Base-by-base conservation (phyloP, 1,140 invertebrate genomes). In the Varroa destructor region DNA sequence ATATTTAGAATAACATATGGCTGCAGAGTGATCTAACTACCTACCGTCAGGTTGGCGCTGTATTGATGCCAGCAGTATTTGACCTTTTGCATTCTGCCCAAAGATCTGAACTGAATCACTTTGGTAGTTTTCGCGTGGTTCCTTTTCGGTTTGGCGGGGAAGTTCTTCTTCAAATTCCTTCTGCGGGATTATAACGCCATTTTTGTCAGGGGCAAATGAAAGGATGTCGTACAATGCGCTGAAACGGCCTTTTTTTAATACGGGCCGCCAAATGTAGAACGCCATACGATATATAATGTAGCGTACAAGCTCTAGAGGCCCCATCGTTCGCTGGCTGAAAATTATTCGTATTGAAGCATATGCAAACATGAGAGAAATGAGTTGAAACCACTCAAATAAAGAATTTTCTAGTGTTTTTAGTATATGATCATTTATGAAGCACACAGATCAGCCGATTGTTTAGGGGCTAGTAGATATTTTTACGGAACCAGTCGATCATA, bases 31-130 rank as follows among this genome's bases (percentile, higher is more conserved):
- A 25, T 51, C 46, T 5, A 51, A 51, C 46, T 51, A 51, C 46
- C 8, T 8, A 67, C 61, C 61, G 37, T 67, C 46, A 1, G 40
- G 40, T 46, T 43, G 10, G 5, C 61, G 40, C 8, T 67, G 61
- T 40, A 67, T 67, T 12, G 40, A 14, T 2, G 61, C 61, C 10
- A 67, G 61, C 61, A 67, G 14, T 12, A 67, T 40, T 37, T 67
- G 61, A 40, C 61, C 61, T 37, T 67, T 67, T 5, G 40, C 46
- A 40, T 67, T 67, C 8, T 67, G 61, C 1, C 61, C 61, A 46
- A 67, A 67, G 14, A 67, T 67, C 37, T 67, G 61, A 67, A 67
- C 8, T 8, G 46, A 51, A 8, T 51, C 46, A 51, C 46, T 51
- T 5, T 51, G 3, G 46, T 5, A 51, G 46, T 51, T 8, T 51